A percentile compares a stretch with the other conserved stretches of the same genome.
These are phyloP conservation scores for Coracias cyanogaster DNA, from an alignment of 2,797 vertebrate species.

Conservation along the genomic window DNA sequence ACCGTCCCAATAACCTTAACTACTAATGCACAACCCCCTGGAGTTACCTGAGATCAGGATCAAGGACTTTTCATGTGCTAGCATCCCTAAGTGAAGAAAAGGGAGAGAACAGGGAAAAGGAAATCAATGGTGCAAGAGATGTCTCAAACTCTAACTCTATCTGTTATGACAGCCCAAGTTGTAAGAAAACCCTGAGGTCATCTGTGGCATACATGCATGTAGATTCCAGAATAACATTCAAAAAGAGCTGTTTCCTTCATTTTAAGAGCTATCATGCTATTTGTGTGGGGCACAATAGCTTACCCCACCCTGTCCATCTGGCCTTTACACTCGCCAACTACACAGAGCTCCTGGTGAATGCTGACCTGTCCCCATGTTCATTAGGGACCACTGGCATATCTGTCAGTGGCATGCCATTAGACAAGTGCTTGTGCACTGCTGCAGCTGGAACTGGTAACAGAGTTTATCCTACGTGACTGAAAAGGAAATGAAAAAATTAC, in stretches of 20 bases:
- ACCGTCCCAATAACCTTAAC: background rate
- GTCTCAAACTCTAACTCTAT: background rate
- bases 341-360: background rate
- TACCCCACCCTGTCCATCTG: background rate
- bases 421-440: background rate
- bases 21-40: background rate
- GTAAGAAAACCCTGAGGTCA: background rate
- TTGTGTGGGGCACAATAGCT: background rate
- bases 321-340: rapidly evolving
- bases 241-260: background rate
- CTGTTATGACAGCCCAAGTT: background rate
- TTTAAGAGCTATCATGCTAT: background rate
- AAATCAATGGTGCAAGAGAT: background rate
- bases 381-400: rapidly evolving
- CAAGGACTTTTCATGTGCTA: background rate
- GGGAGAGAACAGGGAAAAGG: background rate
- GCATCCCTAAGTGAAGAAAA: background rate
- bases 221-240: background rate
- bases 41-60: background rate
- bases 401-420: background rate
- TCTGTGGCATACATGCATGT: rapidly evolving
- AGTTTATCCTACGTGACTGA: background rate
- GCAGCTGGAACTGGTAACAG: background rate
- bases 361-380: background rate
- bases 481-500: background rate